These are phyloP conservation scores for Drosophila tanythrix DNA, from an alignment of 2,888 invertebrate species.

Conservation along the genomic window DNA sequence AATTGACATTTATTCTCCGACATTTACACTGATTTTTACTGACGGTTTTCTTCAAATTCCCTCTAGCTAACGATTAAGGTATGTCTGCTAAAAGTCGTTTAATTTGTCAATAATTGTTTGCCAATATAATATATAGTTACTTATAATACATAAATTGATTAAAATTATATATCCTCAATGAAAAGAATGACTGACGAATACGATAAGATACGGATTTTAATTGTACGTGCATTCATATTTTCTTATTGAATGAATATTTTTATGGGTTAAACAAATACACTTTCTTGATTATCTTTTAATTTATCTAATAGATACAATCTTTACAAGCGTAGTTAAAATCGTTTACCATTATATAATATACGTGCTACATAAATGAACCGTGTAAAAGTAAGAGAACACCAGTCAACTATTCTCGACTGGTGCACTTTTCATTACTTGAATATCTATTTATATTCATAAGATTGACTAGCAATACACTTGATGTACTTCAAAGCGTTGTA, in stretches of 20 bases:
- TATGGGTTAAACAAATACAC: too few relatives aligned
- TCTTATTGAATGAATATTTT: too few relatives aligned
- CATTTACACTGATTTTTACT: constrained; percentile 39
- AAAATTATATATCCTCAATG: background rate
- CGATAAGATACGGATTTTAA: background rate
- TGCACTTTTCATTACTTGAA: background rate
- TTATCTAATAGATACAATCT: background rate
- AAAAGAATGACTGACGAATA: background rate
- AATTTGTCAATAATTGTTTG: constrained; percentile 24
- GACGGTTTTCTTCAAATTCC: constrained; percentile 12
- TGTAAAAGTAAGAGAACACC: background rate
- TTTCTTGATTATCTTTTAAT: too few relatives aligned
- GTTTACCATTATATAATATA: background rate
- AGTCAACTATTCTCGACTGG: background rate
- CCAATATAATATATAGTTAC: constrained; percentile 5
- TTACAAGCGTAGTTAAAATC: background rate
- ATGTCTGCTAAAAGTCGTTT: constrained; percentile 13
- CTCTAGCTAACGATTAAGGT: constrained; percentile 30
- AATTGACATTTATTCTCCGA: constrained; percentile 39
- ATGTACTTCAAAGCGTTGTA: constrained; percentile 34
- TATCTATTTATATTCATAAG: background rate
- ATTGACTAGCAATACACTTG: constrained; percentile 49
- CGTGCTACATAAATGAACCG: background rate
- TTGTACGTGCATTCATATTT: background rate
- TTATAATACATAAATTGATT: background rate